Evolutionary conservation across 2,888 invertebrate genomes (phyloP), one percentile per base, ranked within the genome.

Genomic region (Sphaeridia pumilis): DNA sequence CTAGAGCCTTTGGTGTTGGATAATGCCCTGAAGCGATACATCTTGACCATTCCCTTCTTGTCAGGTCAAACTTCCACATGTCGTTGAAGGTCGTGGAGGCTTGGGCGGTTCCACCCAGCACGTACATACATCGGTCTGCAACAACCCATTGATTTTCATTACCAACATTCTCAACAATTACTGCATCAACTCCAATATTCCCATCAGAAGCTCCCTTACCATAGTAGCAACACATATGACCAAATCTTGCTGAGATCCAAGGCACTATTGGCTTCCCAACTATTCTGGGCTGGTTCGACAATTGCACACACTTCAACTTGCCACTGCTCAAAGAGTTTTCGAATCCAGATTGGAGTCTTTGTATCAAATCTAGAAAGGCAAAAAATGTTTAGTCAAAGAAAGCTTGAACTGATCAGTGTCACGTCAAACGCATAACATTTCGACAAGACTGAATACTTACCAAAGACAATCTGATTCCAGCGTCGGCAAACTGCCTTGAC

Each of bases 41-140:
- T 60, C 89, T 76, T 21, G 84, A 78, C 94, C 94, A 94, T 63
- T 81, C 77, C 66, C 89, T 76, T 44, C 78, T 82, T 1, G 85
- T 84, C 56, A 95, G 76, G 74, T 95, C 89, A 70, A 95, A 81
- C 59, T 81, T 78, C 95, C 95, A 95, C 28, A 97, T 75, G 74
- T 97, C 95, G 74, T 97, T 95, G 68, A 94, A 94, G 14, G 95
- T 89, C 21, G 95, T 94, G 67, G 86, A 85, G 50, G 87, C 84
- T 34, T 87, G 85, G 12, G 94, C 93, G 66, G 93, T 94, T 5
- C 95, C 95, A 28, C 95, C 95, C 76, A 95, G 94, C 44, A 95
- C 81, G 69, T 87, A 95, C 86, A 95, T 87, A 3, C 81, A 83
- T 70, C 87, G 86, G 58, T 82, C 71, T 70, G 55, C 5, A 44